phyloP scores from a whole-genome alignment of 2,888 invertebrate genomes.

The Branchellion lobata region DNA sequence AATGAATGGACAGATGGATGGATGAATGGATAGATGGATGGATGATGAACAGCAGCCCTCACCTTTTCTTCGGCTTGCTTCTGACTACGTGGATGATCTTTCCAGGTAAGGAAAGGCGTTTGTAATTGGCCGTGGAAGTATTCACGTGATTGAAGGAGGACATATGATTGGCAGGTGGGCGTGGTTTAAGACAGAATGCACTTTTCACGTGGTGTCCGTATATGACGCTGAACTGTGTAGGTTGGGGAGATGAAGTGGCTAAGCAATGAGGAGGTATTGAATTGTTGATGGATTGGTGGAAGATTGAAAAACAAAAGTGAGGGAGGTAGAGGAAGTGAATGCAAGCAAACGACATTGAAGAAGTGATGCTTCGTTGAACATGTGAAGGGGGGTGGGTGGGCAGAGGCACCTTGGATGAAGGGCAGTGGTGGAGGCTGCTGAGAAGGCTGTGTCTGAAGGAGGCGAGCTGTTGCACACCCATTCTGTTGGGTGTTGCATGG shows the following conservation, averaged over 20 bases:
- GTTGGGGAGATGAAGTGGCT: no score
- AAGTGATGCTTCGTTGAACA: no score
- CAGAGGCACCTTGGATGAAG: constrained; percentile 35
- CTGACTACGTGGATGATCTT: constrained; percentile 50
- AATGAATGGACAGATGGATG: no score
- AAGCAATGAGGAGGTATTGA: no score
- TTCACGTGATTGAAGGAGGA: background rate
- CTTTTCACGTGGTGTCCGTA: constrained; percentile 13
- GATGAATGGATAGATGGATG: no score
- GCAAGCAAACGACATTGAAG: no score
- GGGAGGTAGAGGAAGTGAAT: no score
- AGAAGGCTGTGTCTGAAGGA: constrained; percentile 33
- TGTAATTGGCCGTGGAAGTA: background rate
- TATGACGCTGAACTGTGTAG: constrained; percentile 29
- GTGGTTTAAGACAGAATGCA: background rate
- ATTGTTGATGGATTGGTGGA: no score
- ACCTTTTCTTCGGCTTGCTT: constrained; percentile 54
- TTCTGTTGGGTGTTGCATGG: background rate
- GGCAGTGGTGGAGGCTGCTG: constrained; percentile 20
- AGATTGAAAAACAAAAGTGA: no score
- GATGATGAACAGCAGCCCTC: background rate
- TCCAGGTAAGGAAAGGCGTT: constrained; percentile 31
- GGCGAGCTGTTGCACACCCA: constrained; percentile 33
- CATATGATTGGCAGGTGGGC: background rate
- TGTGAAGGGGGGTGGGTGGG: no score